Evolutionary conservation across 1,140 invertebrate genomes (phyloP).

Genomic region (Megathymus violae): DNA sequence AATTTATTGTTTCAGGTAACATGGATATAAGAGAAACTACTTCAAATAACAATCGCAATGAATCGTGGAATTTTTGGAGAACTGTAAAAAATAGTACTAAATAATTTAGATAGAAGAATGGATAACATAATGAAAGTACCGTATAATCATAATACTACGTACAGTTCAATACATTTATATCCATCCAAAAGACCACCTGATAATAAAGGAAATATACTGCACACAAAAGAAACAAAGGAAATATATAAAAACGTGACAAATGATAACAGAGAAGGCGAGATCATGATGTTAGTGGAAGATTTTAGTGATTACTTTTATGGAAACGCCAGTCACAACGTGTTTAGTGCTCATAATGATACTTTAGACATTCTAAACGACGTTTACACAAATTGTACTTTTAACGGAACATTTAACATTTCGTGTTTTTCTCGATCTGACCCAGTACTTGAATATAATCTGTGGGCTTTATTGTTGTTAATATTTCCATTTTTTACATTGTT

Average conservation of each 20-base stretch:
- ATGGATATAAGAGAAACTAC: too few species aligned
- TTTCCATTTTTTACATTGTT: conserved; percentile 97
- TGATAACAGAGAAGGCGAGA: conserved; percentile 62
- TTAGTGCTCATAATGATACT: conserved; percentile 55
- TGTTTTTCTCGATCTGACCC: conserved; percentile 65
- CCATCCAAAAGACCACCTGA: conserved; percentile 67
- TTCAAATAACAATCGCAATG: neutral
- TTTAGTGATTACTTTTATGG: conserved; percentile 86
- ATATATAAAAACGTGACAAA: conserved; percentile 61
- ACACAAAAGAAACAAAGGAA: conserved; percentile 34
- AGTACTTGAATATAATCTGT: conserved; percentile 84
- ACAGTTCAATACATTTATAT: conserved; percentile 45
- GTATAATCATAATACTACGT: conserved; percentile 40
- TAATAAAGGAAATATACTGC: conserved; percentile 31
- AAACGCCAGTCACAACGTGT: conserved; percentile 71
- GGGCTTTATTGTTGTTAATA: conserved; percentile 93
- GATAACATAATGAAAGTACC: conserved; percentile 37
- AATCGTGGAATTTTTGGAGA: neutral
- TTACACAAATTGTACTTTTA: conserved; percentile 76
- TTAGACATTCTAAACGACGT: conserved; percentile 69
- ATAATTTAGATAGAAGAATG: conserved; percentile 41
- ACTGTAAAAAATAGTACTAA: conserved; percentile 28
- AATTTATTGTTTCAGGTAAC: too few species aligned
- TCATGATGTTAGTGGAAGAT: conserved; percentile 85
- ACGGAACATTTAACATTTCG: conserved; percentile 79